phyloP scores from a whole-genome alignment of 2,797 vertebrate species.

The Eidolon dupreanum region DNA sequence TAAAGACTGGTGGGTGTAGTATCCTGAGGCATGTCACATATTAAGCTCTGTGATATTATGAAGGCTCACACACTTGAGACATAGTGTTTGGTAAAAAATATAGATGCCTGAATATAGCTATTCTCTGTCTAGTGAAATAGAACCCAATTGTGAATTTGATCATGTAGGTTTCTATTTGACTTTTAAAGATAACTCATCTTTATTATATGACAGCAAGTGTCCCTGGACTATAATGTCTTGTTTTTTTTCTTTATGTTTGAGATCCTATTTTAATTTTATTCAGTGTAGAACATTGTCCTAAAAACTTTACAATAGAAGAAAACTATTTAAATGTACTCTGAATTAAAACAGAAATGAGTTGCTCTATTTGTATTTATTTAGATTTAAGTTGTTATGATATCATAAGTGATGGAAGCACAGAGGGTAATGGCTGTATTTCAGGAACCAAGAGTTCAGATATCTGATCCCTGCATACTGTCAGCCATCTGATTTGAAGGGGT shows the following conservation, averaged over 20 bases:
- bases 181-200: neutral
- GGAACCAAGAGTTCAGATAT: neutral
- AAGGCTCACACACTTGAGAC: neutral
- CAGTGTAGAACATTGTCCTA: neutral
- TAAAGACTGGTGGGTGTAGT: neutral
- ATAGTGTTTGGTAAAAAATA: neutral
- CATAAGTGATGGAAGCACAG: neutral
- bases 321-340: neutral
- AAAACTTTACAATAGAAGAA: neutral
- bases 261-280: constrained; percentile 27
- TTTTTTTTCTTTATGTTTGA: constrained; percentile 1
- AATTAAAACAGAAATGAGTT: constrained; percentile 33
- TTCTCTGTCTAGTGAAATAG: neutral
- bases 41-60: neutral
- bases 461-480: neutral
- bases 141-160: neutral
- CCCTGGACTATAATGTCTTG: neutral
- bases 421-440: neutral
- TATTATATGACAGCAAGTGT: neutral
- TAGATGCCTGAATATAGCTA: neutral
- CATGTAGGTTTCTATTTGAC: neutral
- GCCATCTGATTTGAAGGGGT: neutral
- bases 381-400: neutral
- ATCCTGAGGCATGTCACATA: neutral
- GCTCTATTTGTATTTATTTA: neutral